Evolutionary conservation across 2,113 vertebrate species (phyloP).

Genomic region (Taurulus bubalis): DNA sequence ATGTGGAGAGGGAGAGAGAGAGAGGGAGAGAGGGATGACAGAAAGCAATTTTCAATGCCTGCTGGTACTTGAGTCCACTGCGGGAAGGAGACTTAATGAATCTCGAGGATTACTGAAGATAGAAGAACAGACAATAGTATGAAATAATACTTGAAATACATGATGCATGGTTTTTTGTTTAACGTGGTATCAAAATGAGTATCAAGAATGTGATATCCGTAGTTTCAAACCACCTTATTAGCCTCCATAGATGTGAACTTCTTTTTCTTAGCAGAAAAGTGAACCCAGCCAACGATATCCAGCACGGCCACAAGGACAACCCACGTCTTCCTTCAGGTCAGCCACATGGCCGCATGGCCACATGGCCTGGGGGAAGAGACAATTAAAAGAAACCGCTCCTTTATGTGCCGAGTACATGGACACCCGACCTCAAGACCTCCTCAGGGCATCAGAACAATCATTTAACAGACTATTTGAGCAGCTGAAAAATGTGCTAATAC

Average conservation of each 20-base stretch:
- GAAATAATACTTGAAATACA: no score
- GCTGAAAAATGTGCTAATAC: conserved; percentile 45
- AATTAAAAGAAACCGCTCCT: conserved; percentile 31
- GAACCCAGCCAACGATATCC: not conserved
- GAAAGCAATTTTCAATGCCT: conserved; percentile 1
- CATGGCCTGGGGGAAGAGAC: conserved; percentile 11
- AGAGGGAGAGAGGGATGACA: not conserved
- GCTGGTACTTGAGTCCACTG: conserved; percentile 35
- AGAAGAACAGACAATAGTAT: no score
- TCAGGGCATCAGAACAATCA: conserved; percentile 20
- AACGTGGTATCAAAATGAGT: no score
- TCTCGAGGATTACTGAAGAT: conserved; percentile 38
- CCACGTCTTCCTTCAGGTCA: conserved; percentile 8
- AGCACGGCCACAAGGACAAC: not conserved
- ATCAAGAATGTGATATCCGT: no score
- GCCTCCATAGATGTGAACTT: not conserved
- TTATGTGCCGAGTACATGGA: conserved; percentile 21
- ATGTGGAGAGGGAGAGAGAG: conserved; percentile 4
- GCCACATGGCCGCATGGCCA: conserved; percentile 6
- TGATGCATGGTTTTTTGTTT: no score
- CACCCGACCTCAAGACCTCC: conserved; percentile 6
- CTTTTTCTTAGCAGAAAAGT: not conserved
- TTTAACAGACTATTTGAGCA: conserved; percentile 36
- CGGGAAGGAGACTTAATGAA: conserved; percentile 33
- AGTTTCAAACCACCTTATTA: not conserved